Base-by-base conservation (phyloP, 2,113 vertebrate genomes). In the Egretta garzetta region DNA sequence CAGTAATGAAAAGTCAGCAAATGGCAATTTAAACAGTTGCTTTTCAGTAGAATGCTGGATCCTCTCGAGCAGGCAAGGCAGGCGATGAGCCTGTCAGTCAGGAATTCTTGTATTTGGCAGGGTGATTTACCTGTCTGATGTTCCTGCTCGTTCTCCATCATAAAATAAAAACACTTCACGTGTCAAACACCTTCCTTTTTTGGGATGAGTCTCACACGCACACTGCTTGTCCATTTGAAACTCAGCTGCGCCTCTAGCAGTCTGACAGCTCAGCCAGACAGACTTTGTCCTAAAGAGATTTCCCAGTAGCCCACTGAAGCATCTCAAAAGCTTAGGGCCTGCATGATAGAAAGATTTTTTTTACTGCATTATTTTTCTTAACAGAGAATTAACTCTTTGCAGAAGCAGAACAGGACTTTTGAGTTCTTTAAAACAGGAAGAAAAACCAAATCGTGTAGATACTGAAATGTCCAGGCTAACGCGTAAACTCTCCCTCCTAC, bases 151-250 rank as follows among this genome's bases (percentile, higher is more conserved):
- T 96, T 95, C 81, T 91, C 91, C 45, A 82, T 93, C 89, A 88
- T 89, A 91, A 96, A 97, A 93, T 89, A 89, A 96, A 96, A 93
- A 85, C 86, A 80, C 21, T 97, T 91, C 70, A 59, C 93, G 88
- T 96, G 96, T 96, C 96, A 96, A 91, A 94, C 86, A 94, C 76
- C 70, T 88, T 90, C 74, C 49, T 82, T 88, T 70, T 70, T 72
- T 7, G 74, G 80, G 70, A 63, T 58, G 66, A 0, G 0, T 80
- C 95, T 97, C 0, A 1, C 86, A 90, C 0, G 3, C 59, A 72
- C 27, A 2, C 79, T 66, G 55, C 88, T 96, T 0, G 37, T 73
- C 94, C 88, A 56, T 92, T 95, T 70, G 58, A 96, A 96, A 73
- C 91, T 96, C 84, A 6, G 55, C 91, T 95, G 84, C 4, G 16